Evolutionary conservation across 2,797 vertebrate genomes (phyloP).

Genomic region (Podargus strigoides): DNA sequence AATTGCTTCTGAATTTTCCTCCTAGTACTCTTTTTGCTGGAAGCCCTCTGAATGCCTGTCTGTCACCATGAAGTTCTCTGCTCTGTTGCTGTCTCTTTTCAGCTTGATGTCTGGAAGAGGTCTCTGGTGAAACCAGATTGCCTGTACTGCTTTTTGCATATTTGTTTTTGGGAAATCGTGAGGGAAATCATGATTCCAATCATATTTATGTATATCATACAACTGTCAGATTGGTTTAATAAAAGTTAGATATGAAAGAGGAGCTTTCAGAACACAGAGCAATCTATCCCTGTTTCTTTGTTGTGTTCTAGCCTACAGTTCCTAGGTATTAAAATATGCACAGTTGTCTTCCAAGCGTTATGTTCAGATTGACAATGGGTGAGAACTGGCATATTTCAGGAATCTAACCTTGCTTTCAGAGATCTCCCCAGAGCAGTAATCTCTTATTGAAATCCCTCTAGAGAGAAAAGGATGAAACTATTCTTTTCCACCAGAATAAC

Average conservation of each 20-base stretch:
- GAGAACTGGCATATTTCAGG: not conserved
- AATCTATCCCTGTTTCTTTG: not conserved
- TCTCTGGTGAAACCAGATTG: not conserved
- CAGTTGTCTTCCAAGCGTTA: not conserved
- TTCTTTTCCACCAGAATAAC: too few species aligned
- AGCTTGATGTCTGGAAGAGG: not conserved
- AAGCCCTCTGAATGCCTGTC: not conserved
- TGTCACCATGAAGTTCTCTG: not conserved
- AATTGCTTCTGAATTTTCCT: not conserved
- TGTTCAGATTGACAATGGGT: not conserved
- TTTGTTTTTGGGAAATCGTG: not conserved
- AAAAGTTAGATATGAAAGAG: not conserved
- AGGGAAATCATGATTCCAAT: not conserved
- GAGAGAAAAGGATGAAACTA: not conserved
- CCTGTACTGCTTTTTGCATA: not conserved
- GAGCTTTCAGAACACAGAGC: not conserved
- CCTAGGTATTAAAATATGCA: not conserved
- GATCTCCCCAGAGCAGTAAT: not conserved
- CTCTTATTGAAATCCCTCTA: not conserved
- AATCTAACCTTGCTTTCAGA: not conserved
- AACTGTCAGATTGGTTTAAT: not conserved
- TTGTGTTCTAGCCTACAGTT: not conserved
- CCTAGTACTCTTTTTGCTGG: not conserved
- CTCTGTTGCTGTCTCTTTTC: not conserved
- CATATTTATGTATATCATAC: not conserved